Evolutionary conservation across 2,888 invertebrate species (phyloP).

Genomic region (Pachliopta kotzebuea): DNA sequence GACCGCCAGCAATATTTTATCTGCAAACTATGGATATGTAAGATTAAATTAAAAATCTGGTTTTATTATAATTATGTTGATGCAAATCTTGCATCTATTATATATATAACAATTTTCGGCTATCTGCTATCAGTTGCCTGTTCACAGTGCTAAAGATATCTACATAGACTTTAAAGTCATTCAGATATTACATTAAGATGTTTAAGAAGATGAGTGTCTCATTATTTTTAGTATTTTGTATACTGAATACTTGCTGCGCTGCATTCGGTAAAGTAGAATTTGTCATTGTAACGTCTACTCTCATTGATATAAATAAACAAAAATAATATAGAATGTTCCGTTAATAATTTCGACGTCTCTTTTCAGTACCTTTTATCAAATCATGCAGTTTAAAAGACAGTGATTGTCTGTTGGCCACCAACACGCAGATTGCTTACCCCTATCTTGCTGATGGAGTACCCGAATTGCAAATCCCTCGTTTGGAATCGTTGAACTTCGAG

Average conservation of each 20-base stretch:
- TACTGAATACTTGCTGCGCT: not conserved
- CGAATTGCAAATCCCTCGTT: conserved; percentile 1
- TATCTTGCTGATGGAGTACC: conserved; percentile 14
- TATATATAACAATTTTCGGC: not conserved
- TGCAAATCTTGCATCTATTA: not conserved
- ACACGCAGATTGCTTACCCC: conserved; percentile 10
- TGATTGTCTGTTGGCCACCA: not conserved
- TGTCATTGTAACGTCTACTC: not conserved
- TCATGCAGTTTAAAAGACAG: not conserved
- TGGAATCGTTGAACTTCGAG: conserved; percentile 11
- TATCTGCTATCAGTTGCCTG: not conserved
- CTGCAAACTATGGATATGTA: not conserved
- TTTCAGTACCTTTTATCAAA: conserved; percentile 6
- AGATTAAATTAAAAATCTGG: conserved; percentile 2
- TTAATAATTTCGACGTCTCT: not conserved
- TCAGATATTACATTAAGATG: not conserved
- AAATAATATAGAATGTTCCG: not conserved
- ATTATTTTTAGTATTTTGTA: not conserved
- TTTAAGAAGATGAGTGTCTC: not conserved
- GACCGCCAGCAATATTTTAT: not conserved
- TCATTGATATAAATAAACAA: not conserved
- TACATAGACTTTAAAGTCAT: not conserved
- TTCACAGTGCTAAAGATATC: not conserved
- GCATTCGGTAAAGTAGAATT: not conserved
- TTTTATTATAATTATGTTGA: not conserved